A percentile compares a stretch with the other conserved stretches of the same genome.
These are phyloP conservation scores for Nephrotoma appendiculata DNA, from an alignment of 2,888 invertebrate genomes.

Conservation along the genomic window DNA sequence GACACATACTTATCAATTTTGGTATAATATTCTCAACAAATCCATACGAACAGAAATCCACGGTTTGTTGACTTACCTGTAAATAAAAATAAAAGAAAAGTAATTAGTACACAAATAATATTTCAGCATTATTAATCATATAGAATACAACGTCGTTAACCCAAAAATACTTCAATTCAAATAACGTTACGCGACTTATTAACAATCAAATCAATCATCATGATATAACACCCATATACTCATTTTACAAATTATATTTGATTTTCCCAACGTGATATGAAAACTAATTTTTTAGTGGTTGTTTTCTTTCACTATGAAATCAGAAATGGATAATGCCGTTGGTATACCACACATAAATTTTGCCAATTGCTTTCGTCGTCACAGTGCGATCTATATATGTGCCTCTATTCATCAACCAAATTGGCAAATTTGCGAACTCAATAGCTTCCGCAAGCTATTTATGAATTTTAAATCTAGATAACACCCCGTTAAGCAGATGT, in stretches of 20 bases:
- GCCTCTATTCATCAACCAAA: too few relatives aligned
- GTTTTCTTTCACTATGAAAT: too few relatives aligned
- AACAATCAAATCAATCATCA: background rate
- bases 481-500: too few relatives aligned
- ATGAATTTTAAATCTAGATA: too few relatives aligned
- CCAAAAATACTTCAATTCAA: background rate
- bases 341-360: too few relatives aligned
- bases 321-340: too few relatives aligned
- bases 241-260: background rate
- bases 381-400: too few relatives aligned
- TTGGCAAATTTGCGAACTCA: too few relatives aligned
- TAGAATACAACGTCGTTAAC: background rate
- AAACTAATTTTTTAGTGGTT: background rate
- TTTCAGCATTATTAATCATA: background rate
- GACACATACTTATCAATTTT: background rate
- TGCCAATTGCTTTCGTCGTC: too few relatives aligned
- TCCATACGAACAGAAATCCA: background rate
- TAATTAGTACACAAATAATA: background rate
- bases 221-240: background rate
- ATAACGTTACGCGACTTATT: background rate
- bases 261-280: background rate
- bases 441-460: too few relatives aligned
- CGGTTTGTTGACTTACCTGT: background rate
- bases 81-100: background rate
- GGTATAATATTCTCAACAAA: background rate